Evolutionary conservation across 2,797 vertebrate species (phyloP).

Genomic region (Neosilurus mollespiculum): DNA sequence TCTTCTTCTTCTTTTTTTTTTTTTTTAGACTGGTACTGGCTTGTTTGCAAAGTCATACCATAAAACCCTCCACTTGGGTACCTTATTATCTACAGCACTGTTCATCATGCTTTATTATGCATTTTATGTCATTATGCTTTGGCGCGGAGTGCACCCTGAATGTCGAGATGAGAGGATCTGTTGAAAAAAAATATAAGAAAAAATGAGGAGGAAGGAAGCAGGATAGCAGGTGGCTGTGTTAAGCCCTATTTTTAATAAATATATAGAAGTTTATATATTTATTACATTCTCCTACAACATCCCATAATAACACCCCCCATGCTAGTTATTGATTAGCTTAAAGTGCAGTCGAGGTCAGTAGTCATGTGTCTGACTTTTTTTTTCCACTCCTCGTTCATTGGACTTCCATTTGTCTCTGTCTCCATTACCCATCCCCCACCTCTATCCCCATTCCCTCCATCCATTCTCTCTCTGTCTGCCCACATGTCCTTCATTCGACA

Average conservation of each 20-base stretch:
- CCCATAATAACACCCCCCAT: neutral
- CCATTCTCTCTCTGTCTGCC: constrained; percentile 27
- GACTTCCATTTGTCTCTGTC: constrained; percentile 55
- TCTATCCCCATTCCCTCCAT: constrained; percentile 24
- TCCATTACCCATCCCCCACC: constrained; percentile 31
- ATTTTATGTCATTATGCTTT: constrained; percentile 18
- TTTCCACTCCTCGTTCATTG: constrained; percentile 15
- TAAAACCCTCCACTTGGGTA: neutral
- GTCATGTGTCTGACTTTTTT: constrained; percentile 42
- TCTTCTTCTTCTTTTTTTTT: too few relatives aligned
- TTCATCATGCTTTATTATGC: constrained; percentile 23
- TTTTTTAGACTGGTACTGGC: neutral
- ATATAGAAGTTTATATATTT: neutral
- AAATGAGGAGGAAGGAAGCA: neutral
- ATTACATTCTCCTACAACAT: too few relatives aligned
- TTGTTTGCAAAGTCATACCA: neutral
- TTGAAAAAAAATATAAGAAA: neutral
- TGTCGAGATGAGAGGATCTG: neutral
- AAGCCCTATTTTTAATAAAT: too few relatives aligned
- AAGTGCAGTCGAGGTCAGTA: constrained; percentile 43
- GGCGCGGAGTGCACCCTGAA: neutral
- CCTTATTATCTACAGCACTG: neutral
- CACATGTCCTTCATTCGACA: constrained; percentile 54
- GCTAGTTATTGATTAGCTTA: constrained; percentile 45
- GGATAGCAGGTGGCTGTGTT: neutral